Evolutionary conservation across 2,113 vertebrate species (phyloP).

Genomic region (Nibea albiflora): DNA sequence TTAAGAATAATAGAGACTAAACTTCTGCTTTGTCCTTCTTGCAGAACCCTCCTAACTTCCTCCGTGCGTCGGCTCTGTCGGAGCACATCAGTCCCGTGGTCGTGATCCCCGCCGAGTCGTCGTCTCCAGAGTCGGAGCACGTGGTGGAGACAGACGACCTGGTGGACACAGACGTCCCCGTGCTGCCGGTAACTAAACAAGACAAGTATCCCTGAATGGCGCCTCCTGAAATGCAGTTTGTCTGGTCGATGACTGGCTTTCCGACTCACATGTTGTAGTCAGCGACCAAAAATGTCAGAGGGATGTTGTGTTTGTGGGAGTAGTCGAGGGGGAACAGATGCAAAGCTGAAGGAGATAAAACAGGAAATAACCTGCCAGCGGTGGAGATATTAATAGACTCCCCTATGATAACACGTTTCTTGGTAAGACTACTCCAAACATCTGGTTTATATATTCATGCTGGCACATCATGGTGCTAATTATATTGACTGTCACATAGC

Average conservation of each 20-base stretch:
- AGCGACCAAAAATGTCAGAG: background rate
- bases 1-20: background rate
- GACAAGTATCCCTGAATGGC: background rate
- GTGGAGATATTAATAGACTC: background rate
- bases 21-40: background rate
- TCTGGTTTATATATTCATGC: conserved; percentile 21
- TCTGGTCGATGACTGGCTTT: background rate
- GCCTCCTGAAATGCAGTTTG: background rate
- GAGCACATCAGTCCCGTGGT: conserved; percentile 99
- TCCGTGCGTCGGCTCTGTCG: conserved; percentile 94
- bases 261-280: background rate
- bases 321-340: background rate
- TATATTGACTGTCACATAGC: conserved; percentile 16
- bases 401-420: background rate
- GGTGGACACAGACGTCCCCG: conserved; percentile 91
- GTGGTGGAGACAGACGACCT: conserved; percentile 91
- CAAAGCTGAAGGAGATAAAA: background rate
- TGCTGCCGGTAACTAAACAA: conserved; percentile 83
- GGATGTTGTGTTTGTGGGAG: background rate
- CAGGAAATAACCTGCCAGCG: conserved; percentile 18
- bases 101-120: conserved; percentile 92
- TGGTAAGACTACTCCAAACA: background rate
- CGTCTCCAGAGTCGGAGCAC: conserved; percentile 93
- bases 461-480: background rate
- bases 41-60: conserved; percentile 97